Conservation (phyloP, 2,797 vertebrate genomes). For the Telmatherina bonti region DNA sequence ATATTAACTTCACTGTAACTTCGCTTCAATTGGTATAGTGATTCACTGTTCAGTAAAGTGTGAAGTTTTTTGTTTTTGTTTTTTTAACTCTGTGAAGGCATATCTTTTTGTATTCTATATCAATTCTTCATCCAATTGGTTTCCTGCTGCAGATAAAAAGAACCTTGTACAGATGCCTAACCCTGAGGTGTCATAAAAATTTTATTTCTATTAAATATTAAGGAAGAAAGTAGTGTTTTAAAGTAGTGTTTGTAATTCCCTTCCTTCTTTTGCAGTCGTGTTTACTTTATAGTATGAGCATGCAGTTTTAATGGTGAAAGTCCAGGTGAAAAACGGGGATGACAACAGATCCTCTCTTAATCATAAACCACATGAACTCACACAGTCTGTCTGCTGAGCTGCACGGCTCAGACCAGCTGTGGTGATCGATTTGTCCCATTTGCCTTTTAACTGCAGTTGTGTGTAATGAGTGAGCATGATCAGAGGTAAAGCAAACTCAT, state of each 20-base stretch:
- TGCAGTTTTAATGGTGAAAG: constrained; percentile 55
- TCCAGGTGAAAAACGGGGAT: constrained; percentile 36
- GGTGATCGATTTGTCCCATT: constrained; percentile 26
- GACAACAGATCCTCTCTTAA: constrained; percentile 45
- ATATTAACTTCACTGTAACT: constrained; percentile 55
- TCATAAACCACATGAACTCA: constrained; percentile 59
- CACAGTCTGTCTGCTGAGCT: constrained; percentile 6
- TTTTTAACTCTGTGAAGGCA: constrained; percentile 1
- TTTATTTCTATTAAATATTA: neutral
- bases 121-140: no score
- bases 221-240: neutral
- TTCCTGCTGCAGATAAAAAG: neutral
- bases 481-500: neutral
- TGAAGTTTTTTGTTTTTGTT: neutral
- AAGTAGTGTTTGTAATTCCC: neutral
- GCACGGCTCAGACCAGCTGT: neutral
- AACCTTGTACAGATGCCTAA: no score
- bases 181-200: neutral
- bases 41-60: constrained; percentile 14
- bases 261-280: neutral
- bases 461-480: neutral
- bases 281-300: constrained; percentile 19
- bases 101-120: neutral
- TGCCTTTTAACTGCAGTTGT: constrained; percentile 22
- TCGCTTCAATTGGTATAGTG: constrained; percentile 8